Conservation (phyloP, 2,113 vertebrate genomes). For the Apodemus speciosus region DNA sequence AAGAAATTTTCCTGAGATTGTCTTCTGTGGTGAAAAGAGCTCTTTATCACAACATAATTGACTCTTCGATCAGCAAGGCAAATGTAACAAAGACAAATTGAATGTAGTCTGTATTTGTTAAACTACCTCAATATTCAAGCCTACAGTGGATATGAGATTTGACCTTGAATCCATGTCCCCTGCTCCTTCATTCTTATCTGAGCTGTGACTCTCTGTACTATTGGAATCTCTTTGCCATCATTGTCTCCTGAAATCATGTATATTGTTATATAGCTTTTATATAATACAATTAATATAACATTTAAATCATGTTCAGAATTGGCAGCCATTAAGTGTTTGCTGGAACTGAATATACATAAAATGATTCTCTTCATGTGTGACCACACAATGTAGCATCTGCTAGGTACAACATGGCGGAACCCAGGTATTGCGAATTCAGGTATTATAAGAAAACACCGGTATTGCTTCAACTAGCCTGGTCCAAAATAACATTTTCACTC, state of each 20-base stretch:
- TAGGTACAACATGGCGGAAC: background rate
- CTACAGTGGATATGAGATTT: background rate
- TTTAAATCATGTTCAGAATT: background rate
- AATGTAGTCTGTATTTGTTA: background rate
- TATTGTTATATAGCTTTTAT: background rate
- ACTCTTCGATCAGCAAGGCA: background rate
- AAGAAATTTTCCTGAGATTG: constrained; percentile 26
- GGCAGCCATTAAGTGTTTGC: constrained; percentile 11
- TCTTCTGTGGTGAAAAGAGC: background rate
- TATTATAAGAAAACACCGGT: background rate
- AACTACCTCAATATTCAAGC: constrained; percentile 9
- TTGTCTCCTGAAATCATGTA: constrained; percentile 17
- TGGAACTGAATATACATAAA: background rate
- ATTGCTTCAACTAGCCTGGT: background rate
- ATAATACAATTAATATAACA: background rate
- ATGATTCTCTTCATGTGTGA: background rate
- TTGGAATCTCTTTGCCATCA: background rate
- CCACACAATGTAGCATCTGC: background rate
- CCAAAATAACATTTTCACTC: constrained; percentile 2
- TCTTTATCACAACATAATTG: constrained; percentile 12
- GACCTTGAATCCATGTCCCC: background rate
- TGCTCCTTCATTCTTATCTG: background rate
- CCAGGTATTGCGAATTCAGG: background rate
- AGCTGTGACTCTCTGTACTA: background rate
- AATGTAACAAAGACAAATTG: background rate